These are phyloP conservation scores for Zingel zingel DNA, from an alignment of 2,113 vertebrate species.

Conservation along the genomic window DNA sequence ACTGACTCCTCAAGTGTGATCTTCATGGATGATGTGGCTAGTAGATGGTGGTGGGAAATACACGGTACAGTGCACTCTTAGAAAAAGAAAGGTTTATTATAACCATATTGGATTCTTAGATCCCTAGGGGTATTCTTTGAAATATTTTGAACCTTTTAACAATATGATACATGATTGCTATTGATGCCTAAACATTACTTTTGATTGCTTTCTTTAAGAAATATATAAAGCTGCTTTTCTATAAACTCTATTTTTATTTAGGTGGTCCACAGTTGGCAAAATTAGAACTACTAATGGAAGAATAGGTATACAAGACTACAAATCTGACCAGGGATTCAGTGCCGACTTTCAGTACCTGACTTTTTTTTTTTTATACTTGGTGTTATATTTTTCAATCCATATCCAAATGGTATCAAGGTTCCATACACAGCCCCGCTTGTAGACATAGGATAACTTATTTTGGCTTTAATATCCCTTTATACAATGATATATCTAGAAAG, in stretches of 20 bases:
- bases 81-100: slow-evolving; percentile 19
- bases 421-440: neutral
- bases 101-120: neutral
- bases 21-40: slow-evolving; percentile 57
- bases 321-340: neutral
- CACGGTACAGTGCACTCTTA: slow-evolving; percentile 2
- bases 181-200: neutral
- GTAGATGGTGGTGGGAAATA: slow-evolving; percentile 36
- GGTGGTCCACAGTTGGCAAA: neutral
- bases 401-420: neutral
- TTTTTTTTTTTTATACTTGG: neutral
- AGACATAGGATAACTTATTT: neutral
- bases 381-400: neutral
- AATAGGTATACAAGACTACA: neutral
- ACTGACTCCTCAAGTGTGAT: slow-evolving; percentile 67
- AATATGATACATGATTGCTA: neutral
- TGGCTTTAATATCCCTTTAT: neutral
- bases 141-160: neutral
- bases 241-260: neutral
- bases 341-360: neutral
- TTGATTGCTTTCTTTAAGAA: neutral
- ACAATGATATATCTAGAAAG: neutral
- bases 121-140: neutral
- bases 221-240: neutral
- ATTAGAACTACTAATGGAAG: neutral